A percentile compares a stretch with the other conserved stretches of the same genome.
Conservation (phyloP, 2,797 vertebrate species). For the Lepidocolaptes lacrymiger region DNA sequence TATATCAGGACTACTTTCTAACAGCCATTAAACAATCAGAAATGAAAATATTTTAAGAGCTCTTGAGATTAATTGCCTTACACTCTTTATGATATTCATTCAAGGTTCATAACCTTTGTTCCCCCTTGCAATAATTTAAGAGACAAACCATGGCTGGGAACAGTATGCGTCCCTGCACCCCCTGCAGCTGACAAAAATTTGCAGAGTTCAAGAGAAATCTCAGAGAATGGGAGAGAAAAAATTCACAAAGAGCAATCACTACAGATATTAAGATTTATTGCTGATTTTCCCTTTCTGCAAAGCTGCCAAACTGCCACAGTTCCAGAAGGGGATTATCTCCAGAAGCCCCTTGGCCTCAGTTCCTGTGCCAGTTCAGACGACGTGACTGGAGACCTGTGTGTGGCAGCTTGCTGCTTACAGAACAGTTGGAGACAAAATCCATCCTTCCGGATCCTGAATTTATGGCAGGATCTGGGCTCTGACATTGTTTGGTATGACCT, state of each 20-base stretch:
- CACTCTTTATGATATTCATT: neutral
- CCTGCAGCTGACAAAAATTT: neutral
- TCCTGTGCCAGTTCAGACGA: neutral
- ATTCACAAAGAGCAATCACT: neutral
- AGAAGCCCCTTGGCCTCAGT: neutral
- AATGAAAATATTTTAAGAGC: conserved; percentile 32
- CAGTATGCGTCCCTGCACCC: neutral
- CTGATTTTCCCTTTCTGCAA: neutral
- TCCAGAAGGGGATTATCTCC: conserved; percentile 11
- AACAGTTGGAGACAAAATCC: conserved; percentile 11
- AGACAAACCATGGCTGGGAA: neutral
- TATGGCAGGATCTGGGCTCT: neutral
- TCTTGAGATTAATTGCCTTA: conserved; percentile 1
- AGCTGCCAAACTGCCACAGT: neutral
- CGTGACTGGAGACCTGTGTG: neutral
- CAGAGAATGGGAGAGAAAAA: neutral
- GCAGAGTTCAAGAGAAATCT: neutral
- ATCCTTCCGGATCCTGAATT: neutral
- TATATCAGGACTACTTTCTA: neutral
- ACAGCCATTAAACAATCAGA: neutral
- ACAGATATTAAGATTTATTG: conserved; percentile 14
- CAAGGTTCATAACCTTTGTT: conserved; percentile 4
- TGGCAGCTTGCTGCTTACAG: neutral
- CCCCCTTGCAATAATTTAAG: neutral
- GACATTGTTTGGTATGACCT: neutral